Evolutionary conservation across 2,888 invertebrate genomes (phyloP).

Genomic region (Harmothoe impar): DNA sequence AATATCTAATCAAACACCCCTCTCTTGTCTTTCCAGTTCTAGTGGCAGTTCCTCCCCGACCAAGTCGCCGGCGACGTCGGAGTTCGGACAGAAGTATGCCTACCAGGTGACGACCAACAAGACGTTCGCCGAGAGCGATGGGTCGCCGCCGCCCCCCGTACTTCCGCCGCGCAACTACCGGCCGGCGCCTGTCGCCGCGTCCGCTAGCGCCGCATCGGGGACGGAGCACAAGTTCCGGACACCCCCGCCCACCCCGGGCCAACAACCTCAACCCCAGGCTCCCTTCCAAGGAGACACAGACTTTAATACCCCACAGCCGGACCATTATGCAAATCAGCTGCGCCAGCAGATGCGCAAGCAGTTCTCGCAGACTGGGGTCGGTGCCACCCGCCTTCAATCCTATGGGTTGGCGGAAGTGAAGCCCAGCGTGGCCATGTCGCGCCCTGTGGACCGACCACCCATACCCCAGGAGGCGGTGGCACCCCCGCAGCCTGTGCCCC

Average conservation of each 20-base stretch:
- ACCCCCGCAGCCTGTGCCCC: constrained; percentile 28
- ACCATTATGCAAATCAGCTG: constrained; percentile 68
- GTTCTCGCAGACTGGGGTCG: constrained; percentile 61
- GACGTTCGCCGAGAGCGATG: constrained; percentile 55
- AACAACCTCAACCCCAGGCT: background rate
- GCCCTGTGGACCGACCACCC: constrained; percentile 68
- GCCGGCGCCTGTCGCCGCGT: background rate
- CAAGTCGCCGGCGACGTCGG: constrained; percentile 44
- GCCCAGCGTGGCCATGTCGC: constrained; percentile 63
- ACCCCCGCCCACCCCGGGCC: constrained; percentile 19
- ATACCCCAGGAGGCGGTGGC: constrained; percentile 63
- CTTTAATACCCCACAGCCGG: constrained; percentile 65
- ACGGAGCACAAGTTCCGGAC: constrained; percentile 51
- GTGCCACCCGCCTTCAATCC: constrained; percentile 62
- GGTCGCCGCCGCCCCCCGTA: constrained; percentile 63
- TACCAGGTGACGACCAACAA: constrained; percentile 65
- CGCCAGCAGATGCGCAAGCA: constrained; percentile 64
- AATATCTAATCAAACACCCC: background rate
- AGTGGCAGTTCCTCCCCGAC: constrained; percentile 48
- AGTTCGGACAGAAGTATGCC: constrained; percentile 41
- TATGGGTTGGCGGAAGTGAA: constrained; percentile 63
- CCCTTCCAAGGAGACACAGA: background rate
- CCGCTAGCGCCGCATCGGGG: background rate
- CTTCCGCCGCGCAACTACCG: constrained; percentile 69
- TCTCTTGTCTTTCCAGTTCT: constrained; percentile 53